Base-by-base conservation (phyloP, 1,140 invertebrate species). In the Neotoxoptera formosana region DNA sequence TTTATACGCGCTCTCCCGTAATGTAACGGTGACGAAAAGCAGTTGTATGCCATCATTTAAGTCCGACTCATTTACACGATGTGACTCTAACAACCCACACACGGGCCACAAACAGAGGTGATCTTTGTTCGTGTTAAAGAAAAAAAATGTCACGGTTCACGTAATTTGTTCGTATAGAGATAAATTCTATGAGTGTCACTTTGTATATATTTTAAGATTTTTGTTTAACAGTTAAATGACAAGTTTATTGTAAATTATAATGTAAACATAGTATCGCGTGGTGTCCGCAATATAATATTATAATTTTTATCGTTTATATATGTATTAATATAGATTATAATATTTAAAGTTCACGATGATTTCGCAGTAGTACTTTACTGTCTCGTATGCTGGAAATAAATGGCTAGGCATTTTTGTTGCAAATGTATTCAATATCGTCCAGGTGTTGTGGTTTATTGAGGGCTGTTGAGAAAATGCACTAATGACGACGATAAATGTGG, bases 31-130 rank as follows among this genome's bases (percentile, higher is more conserved):
- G 86, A 88, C 86, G 86, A 88, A 88, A 88, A 88, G 23, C 86
- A 88, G 86, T 88, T 88, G 86, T 34, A 47, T 48, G 86, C 47
- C 86, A 88, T 47, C 45, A n/a, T 88, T 88, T 48, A 88, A 88
- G 86, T 30, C 86, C 86, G 14, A 88, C 86, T 88, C 47, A 48
- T 88, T 88, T 88, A 88, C 86, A 34, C 86, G 47, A 88, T 48
- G 47, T 88, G 47, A 88, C 86, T 84, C 25, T 41, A 41, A 41
- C 83, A 23, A 41, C 83, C 41, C 45, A 48, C 86, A 30, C 47
- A 20, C 20, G 30, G 30, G 45, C 86, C 47, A n/a, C 30, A 34
- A 88, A 88, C 86, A 88, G 45, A 88, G 86, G 17, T 51, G 20
- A 48, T 88, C 86, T 48, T 88, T 88, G 86, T 48, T n/a, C 8